Evolutionary conservation across 2,888 invertebrate genomes (phyloP).

Genomic region (Drosophila multiciliata): DNA sequence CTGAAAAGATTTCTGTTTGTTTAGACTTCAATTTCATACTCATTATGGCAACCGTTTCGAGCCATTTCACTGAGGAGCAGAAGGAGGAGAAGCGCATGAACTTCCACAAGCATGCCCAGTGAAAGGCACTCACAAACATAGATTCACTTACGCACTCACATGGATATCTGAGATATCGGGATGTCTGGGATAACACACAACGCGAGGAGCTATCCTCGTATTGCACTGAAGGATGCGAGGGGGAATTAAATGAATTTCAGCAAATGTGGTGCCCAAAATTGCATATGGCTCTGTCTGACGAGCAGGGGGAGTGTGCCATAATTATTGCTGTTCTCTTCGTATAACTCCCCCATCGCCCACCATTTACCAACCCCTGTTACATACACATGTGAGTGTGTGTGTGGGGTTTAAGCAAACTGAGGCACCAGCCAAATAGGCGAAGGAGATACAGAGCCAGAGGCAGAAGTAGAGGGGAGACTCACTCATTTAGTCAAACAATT

Average conservation of each 20-base stretch:
- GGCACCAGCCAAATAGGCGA: conserved; percentile 14
- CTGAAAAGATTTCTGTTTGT: conserved; percentile 64
- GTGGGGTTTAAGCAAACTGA: conserved; percentile 45
- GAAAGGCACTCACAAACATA: conserved; percentile 25
- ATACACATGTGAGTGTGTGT: conserved; percentile 17
- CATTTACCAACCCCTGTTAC: not conserved
- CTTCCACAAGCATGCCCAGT: conserved; percentile 18
- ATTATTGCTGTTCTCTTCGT: conserved; percentile 61
- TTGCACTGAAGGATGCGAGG: conserved; percentile 58
- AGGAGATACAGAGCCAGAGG: not conserved
- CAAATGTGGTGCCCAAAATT: conserved; percentile 45
- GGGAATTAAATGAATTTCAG: conserved; percentile 77
- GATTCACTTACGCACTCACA: conserved; percentile 30
- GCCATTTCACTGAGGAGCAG: conserved; percentile 24
- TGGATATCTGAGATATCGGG: conserved; percentile 14
- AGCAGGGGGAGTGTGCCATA: conserved; percentile 62
- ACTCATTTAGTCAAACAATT: conserved; percentile 80
- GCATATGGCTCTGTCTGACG: conserved; percentile 38
- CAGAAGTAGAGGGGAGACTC: conserved; percentile 23
- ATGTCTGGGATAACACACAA: conserved; percentile 39
- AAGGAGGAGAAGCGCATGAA: not conserved
- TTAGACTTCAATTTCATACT: conserved; percentile 77
- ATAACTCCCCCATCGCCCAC: conserved; percentile 21
- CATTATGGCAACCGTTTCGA: conserved; percentile 60
- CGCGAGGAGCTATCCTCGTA: conserved; percentile 50